Base-by-base conservation (phyloP, 1,140 invertebrate genomes). In the Brachionus rubens region DNA sequence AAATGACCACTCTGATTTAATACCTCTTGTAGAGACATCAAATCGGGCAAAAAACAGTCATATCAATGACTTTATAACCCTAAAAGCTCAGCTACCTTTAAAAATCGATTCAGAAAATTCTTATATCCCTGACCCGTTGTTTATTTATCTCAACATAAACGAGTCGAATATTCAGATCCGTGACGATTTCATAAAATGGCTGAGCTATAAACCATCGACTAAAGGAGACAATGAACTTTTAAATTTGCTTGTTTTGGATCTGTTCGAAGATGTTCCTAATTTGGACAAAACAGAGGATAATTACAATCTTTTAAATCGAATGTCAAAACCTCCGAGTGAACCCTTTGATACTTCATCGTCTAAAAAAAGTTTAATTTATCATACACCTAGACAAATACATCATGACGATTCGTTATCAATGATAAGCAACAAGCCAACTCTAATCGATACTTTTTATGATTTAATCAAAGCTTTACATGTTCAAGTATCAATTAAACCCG, bases 221-320 rank as follows among this genome's bases (percentile, higher is more conserved):
- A 72, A 72, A 54, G 30, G 46, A 6, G 68, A 72, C 16, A 72
- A 28, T 12, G 68, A 72, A 10, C 16, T 72, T 24, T 30, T 72
- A 14, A 54, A 72, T 28, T 28, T 72, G 5, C 21, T 72, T 9
- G 68, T 72, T 24, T n/a, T 72, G 9, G 50, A 72, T 50, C 21
- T 72, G 14, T 72, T 72, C 47, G 50, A 72, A n/a, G 68, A 50
- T 54, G 46, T 50, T 14, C 9, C 30, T 30, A 41, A 72, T 72
- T 7, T 36, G 24, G 46, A 50, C 46, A 40, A 50, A 41, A 41
- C 26, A 19, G 68, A 72, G 21, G 46, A 72, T 30, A 30, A 50
- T 19, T 26, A 46, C 10, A 50, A 70, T n/a, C 24, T 70, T n/a
- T 48, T 50, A 21, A 46, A n/a, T 30, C 28, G 65, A 16, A 26